These are phyloP conservation scores for Scolopax mira DNA, from an alignment of 2,113 vertebrate genomes.

Conservation along the genomic window DNA sequence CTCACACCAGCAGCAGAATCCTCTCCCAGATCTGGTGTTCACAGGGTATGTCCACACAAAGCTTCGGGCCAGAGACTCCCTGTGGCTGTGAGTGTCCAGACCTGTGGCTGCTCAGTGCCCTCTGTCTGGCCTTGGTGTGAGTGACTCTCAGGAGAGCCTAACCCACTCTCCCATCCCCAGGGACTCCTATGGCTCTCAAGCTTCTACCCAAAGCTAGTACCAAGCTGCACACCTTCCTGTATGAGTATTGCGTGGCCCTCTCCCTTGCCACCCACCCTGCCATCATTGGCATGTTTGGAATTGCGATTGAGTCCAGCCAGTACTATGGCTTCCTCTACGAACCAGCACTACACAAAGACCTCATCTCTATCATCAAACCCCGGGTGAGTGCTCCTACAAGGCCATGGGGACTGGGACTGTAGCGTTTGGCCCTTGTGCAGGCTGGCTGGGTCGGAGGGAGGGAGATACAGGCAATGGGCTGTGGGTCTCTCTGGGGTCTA, in stretches of 20 bases:
- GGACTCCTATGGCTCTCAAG: constrained; percentile 93
- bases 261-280: constrained; percentile 86
- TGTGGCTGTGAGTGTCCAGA: neutral
- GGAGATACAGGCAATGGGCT: neutral
- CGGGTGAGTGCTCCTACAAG: constrained; percentile 71
- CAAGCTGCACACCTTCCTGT: constrained; percentile 88
- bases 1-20: neutral
- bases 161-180: constrained; percentile 53
- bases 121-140: neutral
- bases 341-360: constrained; percentile 85
- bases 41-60: neutral
- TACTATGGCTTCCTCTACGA: constrained; percentile 92
- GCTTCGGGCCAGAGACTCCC: neutral
- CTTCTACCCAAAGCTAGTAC: constrained; percentile 89
- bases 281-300: constrained; percentile 88
- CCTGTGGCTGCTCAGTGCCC: neutral
- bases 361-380: constrained; percentile 91
- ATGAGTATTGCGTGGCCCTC: constrained; percentile 92
- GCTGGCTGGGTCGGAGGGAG: neutral
- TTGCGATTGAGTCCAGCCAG: constrained; percentile 86
- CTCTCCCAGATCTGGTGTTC: neutral
- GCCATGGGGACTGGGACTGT: neutral
- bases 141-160: neutral
- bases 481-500: neutral
- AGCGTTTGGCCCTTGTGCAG: neutral